These are phyloP conservation scores for Schrankia costaestrigalis DNA, from an alignment of 2,888 invertebrate genomes.

Conservation along the genomic window DNA sequence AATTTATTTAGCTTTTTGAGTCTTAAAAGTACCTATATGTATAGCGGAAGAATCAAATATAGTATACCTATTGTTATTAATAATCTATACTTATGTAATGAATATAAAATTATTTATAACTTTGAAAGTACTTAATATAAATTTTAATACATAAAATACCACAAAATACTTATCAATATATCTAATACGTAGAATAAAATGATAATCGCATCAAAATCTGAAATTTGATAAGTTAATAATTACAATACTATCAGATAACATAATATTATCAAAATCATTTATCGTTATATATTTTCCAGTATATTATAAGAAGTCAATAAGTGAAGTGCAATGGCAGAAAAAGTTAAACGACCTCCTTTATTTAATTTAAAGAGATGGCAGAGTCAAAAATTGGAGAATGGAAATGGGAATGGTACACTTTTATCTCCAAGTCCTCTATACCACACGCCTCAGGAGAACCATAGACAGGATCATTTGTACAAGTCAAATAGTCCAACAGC, in stretches of 20 bases:
- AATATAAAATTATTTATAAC: no score
- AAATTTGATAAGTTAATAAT: slow-evolving; percentile 20
- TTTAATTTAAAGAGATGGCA: slow-evolving; percentile 62
- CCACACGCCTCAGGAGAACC: slow-evolving; percentile 15
- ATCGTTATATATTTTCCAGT: slow-evolving; percentile 25
- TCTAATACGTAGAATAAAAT: no score
- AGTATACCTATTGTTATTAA: no score
- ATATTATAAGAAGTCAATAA: slow-evolving; percentile 20
- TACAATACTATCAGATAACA: slow-evolving; percentile 21
- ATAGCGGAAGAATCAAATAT: no score
- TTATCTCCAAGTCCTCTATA: slow-evolving; percentile 5
- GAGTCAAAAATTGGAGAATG: slow-evolving; percentile 40
- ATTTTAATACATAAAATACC: no score
- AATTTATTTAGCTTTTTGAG: no score
- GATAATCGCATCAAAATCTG: slow-evolving; percentile 24
- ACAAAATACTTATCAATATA: no score
- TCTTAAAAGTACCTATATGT: no score
- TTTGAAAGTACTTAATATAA: no score
- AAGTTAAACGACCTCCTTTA: slow-evolving; percentile 56
- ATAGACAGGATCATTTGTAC: slow-evolving; percentile 24
- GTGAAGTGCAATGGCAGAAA: slow-evolving; percentile 57
- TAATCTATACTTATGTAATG: no score
- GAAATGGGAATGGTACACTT: slow-evolving; percentile 3
- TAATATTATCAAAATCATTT: slow-evolving; percentile 13
- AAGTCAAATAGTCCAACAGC: slow-evolving; percentile 26